Evolutionary conservation across 2,797 vertebrate genomes (phyloP), one percentile per base, ranked within the genome.

Genomic region (Strix occidentalis): DNA sequence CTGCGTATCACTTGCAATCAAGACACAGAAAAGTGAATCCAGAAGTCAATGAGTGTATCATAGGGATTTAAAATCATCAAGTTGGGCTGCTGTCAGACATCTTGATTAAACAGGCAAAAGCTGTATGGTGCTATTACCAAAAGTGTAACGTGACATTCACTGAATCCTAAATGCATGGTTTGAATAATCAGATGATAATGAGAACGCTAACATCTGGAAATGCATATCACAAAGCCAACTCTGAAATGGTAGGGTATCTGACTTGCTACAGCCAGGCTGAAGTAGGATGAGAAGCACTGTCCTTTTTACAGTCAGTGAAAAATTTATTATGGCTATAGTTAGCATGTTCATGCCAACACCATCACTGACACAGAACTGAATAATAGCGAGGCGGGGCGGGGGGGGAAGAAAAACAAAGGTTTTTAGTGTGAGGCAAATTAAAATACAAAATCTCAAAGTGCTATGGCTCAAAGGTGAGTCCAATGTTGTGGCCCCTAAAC

Each of bases 11-110:
- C 60, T 71, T 91, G 79, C 89, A 87, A 94, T 90, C 82, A 90
- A 77, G 87, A 88, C 5, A 46, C 23, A 77, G 92, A 41, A 80
- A 96, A 97, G 87, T 48, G 82, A 81, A 94, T 93, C 74, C 93
- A 95, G 90, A 95, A 96, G 94, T 66, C 84, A 72, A 9, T 2
- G 41, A 81, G 45, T 39, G 23, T 13, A 74, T 90, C 48, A 16
- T 1, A 87, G 81, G 37, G 56, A 50, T 63, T 39, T 58, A 80
- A 94, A 93, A 93, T 85, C 94, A 85, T 33, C 35, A 3, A 14
- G 66, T 26, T 13, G 3, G 70, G 61, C 74, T 91, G 92, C 81
- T 11, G 11, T 37, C 57, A 87, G 84, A 85, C 78, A 61, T 74
- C 90, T 83, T 71, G 75, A 92, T 91, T 84, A 71, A 89, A 81